Evolutionary conservation across 2,797 vertebrate genomes (phyloP).

Genomic region (Phalanger gymnotis): DNA sequence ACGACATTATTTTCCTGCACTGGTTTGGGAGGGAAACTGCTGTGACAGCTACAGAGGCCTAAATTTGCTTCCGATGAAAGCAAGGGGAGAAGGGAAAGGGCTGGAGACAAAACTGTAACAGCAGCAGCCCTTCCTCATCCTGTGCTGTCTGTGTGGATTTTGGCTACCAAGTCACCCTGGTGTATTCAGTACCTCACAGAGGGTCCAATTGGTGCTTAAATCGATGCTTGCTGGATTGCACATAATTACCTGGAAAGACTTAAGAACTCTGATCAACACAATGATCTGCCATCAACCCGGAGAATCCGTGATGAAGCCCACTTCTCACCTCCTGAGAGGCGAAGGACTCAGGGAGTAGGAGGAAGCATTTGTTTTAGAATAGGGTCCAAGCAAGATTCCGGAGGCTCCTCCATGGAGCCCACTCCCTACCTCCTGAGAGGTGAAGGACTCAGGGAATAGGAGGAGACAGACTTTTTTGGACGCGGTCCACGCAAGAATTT

Average conservation of each 20-base stretch:
- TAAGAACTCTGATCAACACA: background rate
- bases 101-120: no score
- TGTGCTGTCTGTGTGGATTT: background rate
- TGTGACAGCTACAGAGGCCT: background rate
- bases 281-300: accelerated
- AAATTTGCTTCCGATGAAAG: background rate
- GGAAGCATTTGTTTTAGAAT: no score
- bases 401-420: no score
- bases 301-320: background rate
- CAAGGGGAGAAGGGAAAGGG: background rate
- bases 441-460: background rate
- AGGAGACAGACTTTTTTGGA: background rate
- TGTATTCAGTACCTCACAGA: background rate
- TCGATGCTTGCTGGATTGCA: background rate
- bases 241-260: background rate
- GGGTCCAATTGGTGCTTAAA: background rate
- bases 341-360: background rate
- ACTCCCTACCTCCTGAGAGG: background rate
- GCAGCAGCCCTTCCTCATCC: background rate
- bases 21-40: background rate
- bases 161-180: background rate
- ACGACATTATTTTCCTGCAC: background rate
- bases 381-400: no score
- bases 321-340: no score
- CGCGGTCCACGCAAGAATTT: background rate